Conservation (phyloP, 2,113 vertebrate species). For the Lutjanus erythropterus region DNA sequence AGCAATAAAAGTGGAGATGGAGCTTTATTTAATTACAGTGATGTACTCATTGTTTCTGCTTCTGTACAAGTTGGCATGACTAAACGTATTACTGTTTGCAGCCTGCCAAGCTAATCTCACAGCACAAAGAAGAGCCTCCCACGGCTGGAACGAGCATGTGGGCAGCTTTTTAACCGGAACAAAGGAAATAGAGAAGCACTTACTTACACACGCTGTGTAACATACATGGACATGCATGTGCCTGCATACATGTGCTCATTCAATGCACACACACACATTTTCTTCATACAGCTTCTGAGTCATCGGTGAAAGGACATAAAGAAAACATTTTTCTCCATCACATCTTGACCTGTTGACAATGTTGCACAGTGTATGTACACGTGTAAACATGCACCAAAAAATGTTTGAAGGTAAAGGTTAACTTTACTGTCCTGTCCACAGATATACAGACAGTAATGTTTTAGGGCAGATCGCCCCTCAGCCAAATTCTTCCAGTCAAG, state of each 20-base stretch:
- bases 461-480: too few relatives aligned
- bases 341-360: too few relatives aligned
- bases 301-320: too few relatives aligned
- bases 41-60: conserved; percentile 52
- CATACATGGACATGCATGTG: conserved; percentile 13
- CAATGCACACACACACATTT: background rate
- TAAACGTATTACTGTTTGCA: conserved; percentile 62
- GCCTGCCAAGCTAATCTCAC: conserved; percentile 70
- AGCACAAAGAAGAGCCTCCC: conserved; percentile 69
- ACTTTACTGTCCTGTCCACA: too few relatives aligned
- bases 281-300: too few relatives aligned
- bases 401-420: too few relatives aligned
- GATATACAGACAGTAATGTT: too few relatives aligned
- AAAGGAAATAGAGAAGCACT: conserved; percentile 64
- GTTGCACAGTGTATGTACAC: too few relatives aligned
- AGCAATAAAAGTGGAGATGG: conserved; percentile 7
- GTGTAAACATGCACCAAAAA: too few relatives aligned
- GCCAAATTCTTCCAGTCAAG: too few relatives aligned
- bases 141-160: conserved; percentile 64
- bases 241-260: conserved; percentile 12
- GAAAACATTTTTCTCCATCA: too few relatives aligned
- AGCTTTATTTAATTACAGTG: conserved; percentile 54
- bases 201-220: conserved; percentile 22
- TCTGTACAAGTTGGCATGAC: conserved; percentile 62
- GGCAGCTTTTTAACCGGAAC: conserved; percentile 70